These are phyloP conservation scores for Leptopterna dolabrata DNA, from an alignment of 2,888 invertebrate genomes.

Conservation along the genomic window DNA sequence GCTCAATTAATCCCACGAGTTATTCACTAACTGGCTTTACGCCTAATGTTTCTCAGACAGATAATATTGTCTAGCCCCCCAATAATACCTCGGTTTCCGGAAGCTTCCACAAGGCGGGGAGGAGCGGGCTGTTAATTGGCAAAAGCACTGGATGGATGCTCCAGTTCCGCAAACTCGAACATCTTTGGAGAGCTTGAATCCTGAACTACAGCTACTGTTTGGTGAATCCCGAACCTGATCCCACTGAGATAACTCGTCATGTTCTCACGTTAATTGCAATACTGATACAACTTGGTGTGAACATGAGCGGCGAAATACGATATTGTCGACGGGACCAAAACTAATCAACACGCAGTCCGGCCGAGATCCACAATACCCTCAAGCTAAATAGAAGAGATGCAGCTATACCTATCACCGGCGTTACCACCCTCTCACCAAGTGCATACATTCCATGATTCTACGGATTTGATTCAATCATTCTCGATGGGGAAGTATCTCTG, in stretches of 20 bases:
- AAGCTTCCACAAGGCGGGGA: no score
- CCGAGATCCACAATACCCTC: no score
- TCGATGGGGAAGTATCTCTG: no score
- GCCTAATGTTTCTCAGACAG: slow-evolving; percentile 25
- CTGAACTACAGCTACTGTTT: background rate
- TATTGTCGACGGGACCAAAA: no score
- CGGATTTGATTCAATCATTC: no score
- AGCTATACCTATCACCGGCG: no score
- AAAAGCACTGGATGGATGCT: background rate
- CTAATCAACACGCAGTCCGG: no score
- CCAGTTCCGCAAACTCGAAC: slow-evolving; percentile 1
- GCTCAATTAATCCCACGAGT: slow-evolving; percentile 40
- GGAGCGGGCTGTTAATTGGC: background rate
- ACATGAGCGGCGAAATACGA: no score
- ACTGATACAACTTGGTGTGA: no score
- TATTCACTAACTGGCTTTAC: slow-evolving; percentile 43
- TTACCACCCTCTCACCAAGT: no score
- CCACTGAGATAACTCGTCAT: background rate
- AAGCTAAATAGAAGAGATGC: no score
- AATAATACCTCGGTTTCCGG: slow-evolving; percentile 32
- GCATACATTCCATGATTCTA: no score
- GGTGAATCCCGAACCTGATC: background rate
- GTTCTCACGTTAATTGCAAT: background rate
- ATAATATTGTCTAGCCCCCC: slow-evolving; percentile 16
- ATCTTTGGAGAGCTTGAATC: background rate